Base-by-base conservation (phyloP, 2,888 invertebrate species). In the Ischnura elegans region DNA sequence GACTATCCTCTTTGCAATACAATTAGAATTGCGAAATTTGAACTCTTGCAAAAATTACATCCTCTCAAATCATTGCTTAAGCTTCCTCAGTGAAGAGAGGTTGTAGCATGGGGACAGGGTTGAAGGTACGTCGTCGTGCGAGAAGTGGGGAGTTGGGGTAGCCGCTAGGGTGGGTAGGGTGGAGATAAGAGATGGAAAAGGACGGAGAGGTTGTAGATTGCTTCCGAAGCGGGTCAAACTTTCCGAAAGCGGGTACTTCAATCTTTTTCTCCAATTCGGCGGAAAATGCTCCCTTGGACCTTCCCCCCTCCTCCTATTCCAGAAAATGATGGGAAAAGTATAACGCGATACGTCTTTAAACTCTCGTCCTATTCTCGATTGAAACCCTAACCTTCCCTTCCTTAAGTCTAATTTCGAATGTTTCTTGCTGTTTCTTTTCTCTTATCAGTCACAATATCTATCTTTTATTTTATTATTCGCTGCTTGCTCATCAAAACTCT, bases 231-330 rank as follows among this genome's bases (percentile, higher is more conserved):
- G 90, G 90, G 90, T 25, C 55, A 90, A 90, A 90, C 90, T 61
- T 90, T n/a, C 61, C 90, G 61, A 90, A 90, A 90, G 55, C 43
- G 25, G 90, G 61, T 66, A 90, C 55, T 90, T 90, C 90, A 90
- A 90, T 90, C 61, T 42, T 61, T 90, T 90, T 43, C 61, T 66
- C 51, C 55, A 90, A 61, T 90, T 61, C 45, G 21, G 45, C 61
- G 90, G 90, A 61, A 43, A 90, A 61, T 43, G 45, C 66, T 61
- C 90, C 61, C 43, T 43, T 43, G 86, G 45, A 76, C 76, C 76
- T 36, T 36, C 76, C 21, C 76, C 76, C 25, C 29, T 36, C 76
- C 10, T 36, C n/a, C 61, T 36, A 29, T 25, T 36, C 76, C 36
- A 4, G 10, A 36, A 76, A 25, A 43, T 45, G 46, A 86, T 46